Evolutionary conservation across 1,140 invertebrate species (phyloP), one percentile per base, ranked within the genome.

Genomic region (Drosophila murphyi): DNA sequence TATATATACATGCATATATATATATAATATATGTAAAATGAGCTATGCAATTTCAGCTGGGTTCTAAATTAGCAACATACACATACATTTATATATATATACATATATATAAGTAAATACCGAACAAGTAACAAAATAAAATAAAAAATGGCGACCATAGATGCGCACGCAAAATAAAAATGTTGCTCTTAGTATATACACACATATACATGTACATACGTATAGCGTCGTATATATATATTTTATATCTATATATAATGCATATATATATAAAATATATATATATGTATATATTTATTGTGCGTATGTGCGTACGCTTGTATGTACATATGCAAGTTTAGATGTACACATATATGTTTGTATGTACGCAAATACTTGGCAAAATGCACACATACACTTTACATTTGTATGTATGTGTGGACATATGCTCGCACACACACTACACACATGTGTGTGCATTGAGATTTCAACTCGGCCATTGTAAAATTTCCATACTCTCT

Each of bases 141-240:
- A 72, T 71, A 83, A 78, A 85, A 87, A 88, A 87, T 89, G 83
- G 83, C 83, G 83, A 70, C 80, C 80, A 64, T 74, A 80, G 85
- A 87, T 87, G 83, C 83, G 83, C 83, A 87, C 83, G 83, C 83
- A 87, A 87, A 87, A 87, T 89, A 89, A 64, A 82, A 80, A 77
- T 83, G 76, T 75, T 59, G 76, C 72, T 76, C 51, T 51, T 81
- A 67, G 76, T 72, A 71, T 68, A 57, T 77, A 76, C 68, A 48
- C 57, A 82, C 47, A 65, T 67, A 50, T 47, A 41, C 56, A 69
- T 45, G 52, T 55, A 55, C 54, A 41, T 60, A 75, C 47, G 52
- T 64, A 64, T 67, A 35, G 39, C 32, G 48, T 43, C 59, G 35
- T 34, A 37, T 47, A 65, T 47, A 64, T 47, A 64, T 64, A 41